A percentile compares a stretch with the other conserved stretches of the same genome.
Conservation (phyloP, 2,113 vertebrate species). For the Ophthalmolycus amberensis region DNA sequence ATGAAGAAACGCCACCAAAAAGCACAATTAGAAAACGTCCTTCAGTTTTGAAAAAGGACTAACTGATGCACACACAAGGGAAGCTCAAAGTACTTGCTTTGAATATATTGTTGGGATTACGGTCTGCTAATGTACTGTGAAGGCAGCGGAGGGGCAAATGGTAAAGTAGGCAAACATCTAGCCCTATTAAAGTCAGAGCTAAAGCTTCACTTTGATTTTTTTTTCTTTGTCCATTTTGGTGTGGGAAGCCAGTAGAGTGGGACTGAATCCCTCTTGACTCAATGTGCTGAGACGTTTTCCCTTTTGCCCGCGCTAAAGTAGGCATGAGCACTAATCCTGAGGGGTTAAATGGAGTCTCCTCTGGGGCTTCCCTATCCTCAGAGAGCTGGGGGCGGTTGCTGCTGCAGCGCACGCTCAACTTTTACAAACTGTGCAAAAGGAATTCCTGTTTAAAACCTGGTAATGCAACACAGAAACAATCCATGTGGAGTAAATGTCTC, state of each 20-base stretch:
- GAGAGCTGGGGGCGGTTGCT: constrained; percentile 77
- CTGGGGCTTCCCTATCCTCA: constrained; percentile 73
- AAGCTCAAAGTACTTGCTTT: constrained; percentile 32
- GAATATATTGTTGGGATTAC: constrained; percentile 59
- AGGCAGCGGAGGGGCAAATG: constrained; percentile 63
- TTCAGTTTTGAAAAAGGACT: constrained; percentile 36
- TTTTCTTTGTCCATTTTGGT: constrained; percentile 72
- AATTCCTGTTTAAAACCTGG: constrained; percentile 23
- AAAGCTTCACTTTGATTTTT: constrained; percentile 59
- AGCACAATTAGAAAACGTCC: constrained; percentile 4
- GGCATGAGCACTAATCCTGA: constrained; percentile 83
- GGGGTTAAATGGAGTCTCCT: constrained; percentile 81
- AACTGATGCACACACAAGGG: constrained; percentile 52
- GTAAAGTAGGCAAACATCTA: constrained; percentile 62
- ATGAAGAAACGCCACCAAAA: constrained; percentile 42
- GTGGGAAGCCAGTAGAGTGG: constrained; percentile 67
- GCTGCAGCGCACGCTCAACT: constrained; percentile 48
- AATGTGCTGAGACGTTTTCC: constrained; percentile 75
- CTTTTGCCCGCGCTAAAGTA: constrained; percentile 82
- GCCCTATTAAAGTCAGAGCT: constrained; percentile 56
- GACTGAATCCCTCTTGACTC: constrained; percentile 74
- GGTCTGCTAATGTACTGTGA: constrained; percentile 62
- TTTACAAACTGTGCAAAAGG: constrained; percentile 36
- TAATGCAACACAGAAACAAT: constrained; percentile 6
- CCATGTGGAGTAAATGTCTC: not conserved